Evolutionary conservation across 2,797 vertebrate genomes (phyloP).

Genomic region (Aulostomus chinensis): DNA sequence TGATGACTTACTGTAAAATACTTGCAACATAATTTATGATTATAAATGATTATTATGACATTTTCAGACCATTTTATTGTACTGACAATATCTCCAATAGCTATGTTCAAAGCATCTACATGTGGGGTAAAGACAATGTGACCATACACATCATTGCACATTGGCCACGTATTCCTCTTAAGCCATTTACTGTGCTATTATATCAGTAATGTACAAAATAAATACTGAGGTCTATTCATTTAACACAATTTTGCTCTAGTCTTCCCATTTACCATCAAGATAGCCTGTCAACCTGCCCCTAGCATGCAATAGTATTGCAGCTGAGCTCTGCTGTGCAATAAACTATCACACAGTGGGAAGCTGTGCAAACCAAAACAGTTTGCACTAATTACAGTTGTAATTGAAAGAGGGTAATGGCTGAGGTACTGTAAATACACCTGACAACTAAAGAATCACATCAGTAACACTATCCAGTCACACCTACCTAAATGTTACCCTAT

Average conservation of each 20-base stretch:
- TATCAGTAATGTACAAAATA: no score
- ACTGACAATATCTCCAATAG: no score
- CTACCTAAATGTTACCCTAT: background rate
- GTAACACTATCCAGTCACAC: constrained; percentile 1
- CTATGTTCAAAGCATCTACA: background rate
- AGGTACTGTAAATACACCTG: constrained; percentile 33
- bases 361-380: constrained; percentile 17
- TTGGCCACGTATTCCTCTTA: background rate
- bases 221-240: constrained; percentile 43
- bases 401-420: constrained; percentile 22
- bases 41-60: no score
- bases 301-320: constrained; percentile 32
- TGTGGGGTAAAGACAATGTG: no score
- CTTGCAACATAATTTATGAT: background rate
- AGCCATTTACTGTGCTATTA: no score
- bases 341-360: constrained; percentile 16
- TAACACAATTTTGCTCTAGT: constrained; percentile 14
- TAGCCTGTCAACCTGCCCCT: constrained; percentile 48
- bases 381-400: constrained; percentile 19
- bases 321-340: constrained; percentile 40
- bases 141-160: background rate
- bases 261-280: constrained; percentile 31
- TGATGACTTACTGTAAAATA: background rate
- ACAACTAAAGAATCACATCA: constrained; percentile 20
- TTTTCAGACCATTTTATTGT: background rate